Evolutionary conservation across 35 echinoderm and acorn worm genomes (phyloP).

Genomic region (Nesometra sesokonis): DNA sequence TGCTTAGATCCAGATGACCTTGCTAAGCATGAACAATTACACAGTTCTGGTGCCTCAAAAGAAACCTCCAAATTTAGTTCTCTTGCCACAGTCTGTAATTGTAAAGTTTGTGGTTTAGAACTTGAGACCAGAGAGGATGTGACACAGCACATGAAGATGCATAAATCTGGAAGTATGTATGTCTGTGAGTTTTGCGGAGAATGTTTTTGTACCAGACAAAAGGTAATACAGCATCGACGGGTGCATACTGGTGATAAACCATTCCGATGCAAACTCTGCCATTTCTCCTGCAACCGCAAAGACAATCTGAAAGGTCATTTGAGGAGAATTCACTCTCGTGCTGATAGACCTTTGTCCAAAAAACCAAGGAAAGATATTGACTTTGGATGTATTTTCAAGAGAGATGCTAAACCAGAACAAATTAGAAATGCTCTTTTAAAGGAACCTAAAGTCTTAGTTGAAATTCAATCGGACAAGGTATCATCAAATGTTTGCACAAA

Average conservation of each 20-base stretch:
- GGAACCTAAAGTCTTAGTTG: background rate
- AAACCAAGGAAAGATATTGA: background rate
- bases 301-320: background rate
- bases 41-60: background rate
- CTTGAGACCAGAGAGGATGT: background rate
- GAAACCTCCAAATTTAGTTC: background rate
- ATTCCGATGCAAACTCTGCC: background rate
- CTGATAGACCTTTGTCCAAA: background rate
- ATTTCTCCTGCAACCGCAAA: background rate
- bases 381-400: background rate
- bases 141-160: background rate
- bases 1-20: background rate
- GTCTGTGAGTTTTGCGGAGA: conserved; percentile 8
- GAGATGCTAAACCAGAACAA: background rate
- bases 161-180: background rate
- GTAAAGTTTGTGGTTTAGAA: conserved; percentile 5
- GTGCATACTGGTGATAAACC: background rate
- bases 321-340: background rate
- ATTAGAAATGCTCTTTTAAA: background rate
- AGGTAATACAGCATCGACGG: conserved; percentile 8
- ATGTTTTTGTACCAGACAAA: background rate
- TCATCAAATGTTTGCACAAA: background rate
- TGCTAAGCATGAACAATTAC: background rate
- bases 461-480: background rate
- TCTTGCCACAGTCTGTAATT: background rate